Percentiles rank a stretch among this genome's conserved stretches.
Conservation (phyloP, 2,113 vertebrate species). For the Miniopterus natalensis region DNA sequence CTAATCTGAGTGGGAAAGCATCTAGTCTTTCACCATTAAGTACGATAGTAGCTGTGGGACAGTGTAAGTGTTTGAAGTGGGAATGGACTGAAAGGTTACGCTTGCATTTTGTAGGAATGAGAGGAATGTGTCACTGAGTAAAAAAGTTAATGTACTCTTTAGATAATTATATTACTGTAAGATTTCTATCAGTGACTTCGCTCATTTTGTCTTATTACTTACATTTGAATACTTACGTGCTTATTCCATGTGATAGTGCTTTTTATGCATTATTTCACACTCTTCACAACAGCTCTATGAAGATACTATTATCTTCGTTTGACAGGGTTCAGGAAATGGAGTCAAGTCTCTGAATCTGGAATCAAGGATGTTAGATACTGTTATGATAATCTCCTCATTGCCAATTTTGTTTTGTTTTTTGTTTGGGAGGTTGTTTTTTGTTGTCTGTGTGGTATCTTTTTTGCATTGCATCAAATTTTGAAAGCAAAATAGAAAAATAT, state of each 20-base stretch:
- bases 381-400: neutral
- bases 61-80: neutral
- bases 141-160: neutral
- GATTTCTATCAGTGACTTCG: neutral
- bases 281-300: neutral
- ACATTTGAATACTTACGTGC: neutral
- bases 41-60: neutral
- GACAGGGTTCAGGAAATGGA: neutral
- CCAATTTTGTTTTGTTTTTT: neutral
- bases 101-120: neutral
- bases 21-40: neutral
- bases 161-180: neutral
- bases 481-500: conserved; percentile 8
- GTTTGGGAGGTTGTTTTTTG: neutral
- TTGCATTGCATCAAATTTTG: neutral
- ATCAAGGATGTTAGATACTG: neutral
- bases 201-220: neutral
- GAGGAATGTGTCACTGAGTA: neutral
- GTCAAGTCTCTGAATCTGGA: conserved; percentile 1
- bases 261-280: neutral
- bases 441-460: neutral
- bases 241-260: neutral
- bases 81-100: neutral
- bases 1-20: neutral
- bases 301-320: neutral